These are phyloP conservation scores for Neodontobutis hainanensis DNA, from an alignment of 2,113 vertebrate genomes.

Conservation along the genomic window DNA sequence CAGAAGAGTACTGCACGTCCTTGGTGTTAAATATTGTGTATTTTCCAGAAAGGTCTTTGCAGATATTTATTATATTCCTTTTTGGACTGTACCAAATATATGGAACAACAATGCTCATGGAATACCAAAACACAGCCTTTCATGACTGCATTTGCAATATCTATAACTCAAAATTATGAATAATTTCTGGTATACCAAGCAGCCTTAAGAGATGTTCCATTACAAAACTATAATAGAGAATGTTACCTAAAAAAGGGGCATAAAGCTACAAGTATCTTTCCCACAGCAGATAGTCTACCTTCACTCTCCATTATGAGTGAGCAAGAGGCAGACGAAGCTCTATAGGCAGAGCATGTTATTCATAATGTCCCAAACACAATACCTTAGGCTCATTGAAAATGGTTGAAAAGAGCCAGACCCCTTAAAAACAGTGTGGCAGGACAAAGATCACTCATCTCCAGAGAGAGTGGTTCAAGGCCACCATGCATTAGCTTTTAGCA, in stretches of 20 bases:
- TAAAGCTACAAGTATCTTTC: constrained; percentile 54
- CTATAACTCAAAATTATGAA: not conserved
- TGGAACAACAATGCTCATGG: not conserved
- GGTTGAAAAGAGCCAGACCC: constrained; percentile 72
- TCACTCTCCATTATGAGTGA: constrained; percentile 56
- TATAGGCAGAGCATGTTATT: constrained; percentile 62
- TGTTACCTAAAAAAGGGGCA: constrained; percentile 24
- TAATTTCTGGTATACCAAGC: not conserved
- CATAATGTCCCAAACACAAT: constrained; percentile 68
- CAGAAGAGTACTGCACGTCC: not conserved
- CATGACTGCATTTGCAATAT: not conserved
- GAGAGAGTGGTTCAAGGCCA: constrained; percentile 75
- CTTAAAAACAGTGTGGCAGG: constrained; percentile 65
- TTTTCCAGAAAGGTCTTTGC: too few species aligned
- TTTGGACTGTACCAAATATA: too few species aligned
- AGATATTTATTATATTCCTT: too few species aligned
- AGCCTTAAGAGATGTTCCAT: not conserved
- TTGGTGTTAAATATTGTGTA: too few species aligned
- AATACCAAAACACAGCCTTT: not conserved
- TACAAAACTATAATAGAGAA: constrained; percentile 25
- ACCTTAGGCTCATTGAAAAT: constrained; percentile 73
- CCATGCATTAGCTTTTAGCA: constrained; percentile 87
- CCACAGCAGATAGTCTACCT: constrained; percentile 40
- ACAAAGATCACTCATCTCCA: constrained; percentile 75
- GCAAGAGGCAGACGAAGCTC: constrained; percentile 52